Percentiles rank a stretch among this genome's conserved stretches.
phyloP scores from a whole-genome alignment of 2,888 invertebrate genomes.

The Netelia inedita region DNA sequence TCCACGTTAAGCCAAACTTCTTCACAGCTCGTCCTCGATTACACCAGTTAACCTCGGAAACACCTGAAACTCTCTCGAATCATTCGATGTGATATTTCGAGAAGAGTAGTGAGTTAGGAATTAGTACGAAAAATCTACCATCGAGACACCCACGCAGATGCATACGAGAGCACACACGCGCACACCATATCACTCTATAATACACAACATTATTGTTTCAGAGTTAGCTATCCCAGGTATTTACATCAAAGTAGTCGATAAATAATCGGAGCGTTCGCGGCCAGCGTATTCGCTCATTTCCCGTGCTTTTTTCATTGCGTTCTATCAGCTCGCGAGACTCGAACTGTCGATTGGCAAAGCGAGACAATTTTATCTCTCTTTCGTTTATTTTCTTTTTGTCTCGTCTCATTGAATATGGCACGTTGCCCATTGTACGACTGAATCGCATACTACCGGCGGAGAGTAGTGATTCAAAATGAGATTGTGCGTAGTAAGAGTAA shows the following conservation, averaged over 20 bases:
- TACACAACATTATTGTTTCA: constrained; percentile 84
- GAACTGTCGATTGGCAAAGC: constrained; percentile 44
- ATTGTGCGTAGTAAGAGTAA: constrained; percentile 58
- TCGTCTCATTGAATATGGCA: constrained; percentile 44
- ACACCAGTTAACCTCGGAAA: not conserved
- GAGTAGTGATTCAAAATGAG: constrained; percentile 59
- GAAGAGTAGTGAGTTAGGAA: constrained; percentile 4
- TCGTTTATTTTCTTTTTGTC: constrained; percentile 47
- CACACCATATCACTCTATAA: constrained; percentile 82
- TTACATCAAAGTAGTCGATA: constrained; percentile 69
- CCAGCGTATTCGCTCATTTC: constrained; percentile 29
- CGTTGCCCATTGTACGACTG: constrained; percentile 60
- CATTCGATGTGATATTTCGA: not conserved
- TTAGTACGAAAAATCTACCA: constrained; percentile 70
- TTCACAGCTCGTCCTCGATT: not conserved
- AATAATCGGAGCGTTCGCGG: not conserved
- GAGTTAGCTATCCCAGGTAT: constrained; percentile 74
- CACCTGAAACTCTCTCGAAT: not conserved
- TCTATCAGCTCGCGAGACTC: constrained; percentile 15
- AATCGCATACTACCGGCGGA: constrained; percentile 52
- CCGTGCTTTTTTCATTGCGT: constrained; percentile 50
- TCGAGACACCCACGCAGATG: constrained; percentile 77
- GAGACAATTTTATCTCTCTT: constrained; percentile 19
- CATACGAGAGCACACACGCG: constrained; percentile 71
- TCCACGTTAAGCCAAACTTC: not conserved